phyloP scores from a whole-genome alignment of 1,140 invertebrate genomes.

The Gryllus bimaculatus region DNA sequence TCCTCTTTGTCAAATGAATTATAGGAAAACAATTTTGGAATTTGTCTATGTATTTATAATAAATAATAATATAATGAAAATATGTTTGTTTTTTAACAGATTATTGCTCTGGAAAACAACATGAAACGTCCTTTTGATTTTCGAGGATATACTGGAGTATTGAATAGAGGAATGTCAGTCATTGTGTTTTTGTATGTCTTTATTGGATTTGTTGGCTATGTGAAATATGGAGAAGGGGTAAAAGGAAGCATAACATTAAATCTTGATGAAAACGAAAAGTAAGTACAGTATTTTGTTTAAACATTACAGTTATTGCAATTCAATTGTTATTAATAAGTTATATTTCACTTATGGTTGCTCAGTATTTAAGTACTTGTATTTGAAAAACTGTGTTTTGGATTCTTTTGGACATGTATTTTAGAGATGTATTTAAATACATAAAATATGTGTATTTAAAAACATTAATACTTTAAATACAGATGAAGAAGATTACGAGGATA shows the following conservation, averaged over 20 bases:
- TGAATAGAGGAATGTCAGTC: slow-evolving; percentile 67
- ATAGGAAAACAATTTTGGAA: too few relatives aligned
- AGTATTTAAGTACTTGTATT: too few relatives aligned
- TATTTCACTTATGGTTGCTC: too few relatives aligned
- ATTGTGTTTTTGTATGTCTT: slow-evolving; percentile 62
- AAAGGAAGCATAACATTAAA: slow-evolving; percentile 63
- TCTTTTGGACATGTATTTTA: too few relatives aligned
- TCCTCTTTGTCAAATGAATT: too few relatives aligned
- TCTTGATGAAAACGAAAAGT: slow-evolving; percentile 48
- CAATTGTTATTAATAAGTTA: neutral
- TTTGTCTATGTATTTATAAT: too few relatives aligned
- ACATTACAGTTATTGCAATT: neutral
- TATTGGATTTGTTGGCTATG: slow-evolving; percentile 74
- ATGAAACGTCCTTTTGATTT: slow-evolving; percentile 72
- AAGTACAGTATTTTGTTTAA: slow-evolving; percentile 25
- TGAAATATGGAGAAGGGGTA: slow-evolving; percentile 58
- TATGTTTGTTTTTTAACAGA: slow-evolving; percentile 38
- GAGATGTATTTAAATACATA: too few relatives aligned
- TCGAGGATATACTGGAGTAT: slow-evolving; percentile 56
- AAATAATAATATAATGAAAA: too few relatives aligned
- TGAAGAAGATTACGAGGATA: too few relatives aligned
- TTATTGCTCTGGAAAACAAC: slow-evolving; percentile 75
- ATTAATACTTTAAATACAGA: too few relatives aligned
- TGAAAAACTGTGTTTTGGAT: too few relatives aligned
- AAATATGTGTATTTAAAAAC: too few relatives aligned